A percentile compares a stretch with the other conserved stretches of the same genome.
Conservation (phyloP, 2,113 vertebrate genomes). For the Pelodiscus sinensis region DNA sequence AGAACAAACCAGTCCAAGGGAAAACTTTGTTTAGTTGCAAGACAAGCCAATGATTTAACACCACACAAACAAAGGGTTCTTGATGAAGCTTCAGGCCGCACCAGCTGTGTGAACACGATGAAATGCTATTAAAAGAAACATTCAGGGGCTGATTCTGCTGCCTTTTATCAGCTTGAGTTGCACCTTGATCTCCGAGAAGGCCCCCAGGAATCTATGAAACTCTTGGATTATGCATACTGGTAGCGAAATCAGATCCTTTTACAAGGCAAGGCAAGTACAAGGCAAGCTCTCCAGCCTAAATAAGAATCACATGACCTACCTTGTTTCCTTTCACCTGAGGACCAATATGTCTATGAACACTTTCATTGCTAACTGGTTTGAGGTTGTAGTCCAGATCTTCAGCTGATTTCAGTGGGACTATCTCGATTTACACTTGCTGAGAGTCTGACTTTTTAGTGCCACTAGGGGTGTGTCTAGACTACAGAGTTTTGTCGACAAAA, state of each 20-base stretch:
- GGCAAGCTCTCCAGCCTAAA: not conserved
- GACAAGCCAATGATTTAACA: not conserved
- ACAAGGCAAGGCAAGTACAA: too few relatives aligned
- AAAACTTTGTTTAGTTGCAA: constrained; percentile 2
- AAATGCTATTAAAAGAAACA: not conserved
- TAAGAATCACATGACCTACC: not conserved
- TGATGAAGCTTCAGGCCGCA: fast-evolving
- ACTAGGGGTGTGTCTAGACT: too few relatives aligned
- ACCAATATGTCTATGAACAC: not conserved
- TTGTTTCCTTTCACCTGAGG: not conserved
- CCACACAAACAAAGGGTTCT: not conserved
- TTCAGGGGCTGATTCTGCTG: not conserved
- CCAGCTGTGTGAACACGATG: not conserved
- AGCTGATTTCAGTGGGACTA: not conserved
- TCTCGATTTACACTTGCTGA: too few relatives aligned
- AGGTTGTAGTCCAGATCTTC: not conserved
- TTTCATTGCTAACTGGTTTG: not conserved
- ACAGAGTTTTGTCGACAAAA: too few relatives aligned
- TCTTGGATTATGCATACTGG: too few relatives aligned
- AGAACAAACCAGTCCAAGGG: not conserved
- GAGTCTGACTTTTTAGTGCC: not conserved
- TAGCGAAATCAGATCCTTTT: not conserved
- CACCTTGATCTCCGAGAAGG: not conserved
- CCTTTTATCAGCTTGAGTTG: not conserved
- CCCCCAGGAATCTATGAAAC: not conserved